Evolutionary conservation across 2,888 invertebrate species (phyloP).

Genomic region (Gymnosoma rotundatum): DNA sequence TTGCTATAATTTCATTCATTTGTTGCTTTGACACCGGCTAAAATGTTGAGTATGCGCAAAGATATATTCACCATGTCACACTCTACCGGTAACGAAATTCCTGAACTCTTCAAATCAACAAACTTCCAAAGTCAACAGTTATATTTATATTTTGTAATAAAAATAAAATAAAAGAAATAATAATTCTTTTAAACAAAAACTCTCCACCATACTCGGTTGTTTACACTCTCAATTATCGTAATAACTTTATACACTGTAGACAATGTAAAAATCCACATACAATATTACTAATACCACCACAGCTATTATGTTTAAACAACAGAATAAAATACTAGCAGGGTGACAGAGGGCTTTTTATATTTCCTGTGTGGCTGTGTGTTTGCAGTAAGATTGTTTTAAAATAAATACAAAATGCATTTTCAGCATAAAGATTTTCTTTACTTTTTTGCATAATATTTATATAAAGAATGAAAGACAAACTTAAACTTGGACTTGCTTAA

Average conservation of each 20-base stretch:
- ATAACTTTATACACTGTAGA: conserved; percentile 66
- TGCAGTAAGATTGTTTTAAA: conserved; percentile 53
- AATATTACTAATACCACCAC: neutral
- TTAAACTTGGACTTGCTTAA: conserved; percentile 68
- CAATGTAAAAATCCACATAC: conserved; percentile 39
- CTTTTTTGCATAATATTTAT: conserved; percentile 33
- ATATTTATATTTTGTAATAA: conserved; percentile 50
- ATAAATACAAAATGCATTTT: conserved; percentile 61
- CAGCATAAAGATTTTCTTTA: conserved; percentile 55
- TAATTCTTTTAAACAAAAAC: conserved; percentile 35
- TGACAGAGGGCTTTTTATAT: conserved; percentile 21
- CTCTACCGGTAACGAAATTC: conserved; percentile 60
- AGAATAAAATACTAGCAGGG: conserved; percentile 32
- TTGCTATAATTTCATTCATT: conserved; percentile 51
- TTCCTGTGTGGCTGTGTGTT: conserved; percentile 9
- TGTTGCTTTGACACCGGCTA: conserved; percentile 75
- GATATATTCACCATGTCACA: conserved; percentile 63
- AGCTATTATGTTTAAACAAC: conserved; percentile 17
- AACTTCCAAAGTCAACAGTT: conserved; percentile 66
- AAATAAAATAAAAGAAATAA: conserved; percentile 18
- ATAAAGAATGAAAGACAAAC: conserved; percentile 54
- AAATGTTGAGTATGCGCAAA: conserved; percentile 77
- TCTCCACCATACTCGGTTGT: conserved; percentile 58
- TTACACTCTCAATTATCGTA: conserved; percentile 67
- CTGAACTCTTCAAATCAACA: conserved; percentile 52